Conservation (phyloP, 2,888 invertebrate genomes). For the Sericinus montela region DNA sequence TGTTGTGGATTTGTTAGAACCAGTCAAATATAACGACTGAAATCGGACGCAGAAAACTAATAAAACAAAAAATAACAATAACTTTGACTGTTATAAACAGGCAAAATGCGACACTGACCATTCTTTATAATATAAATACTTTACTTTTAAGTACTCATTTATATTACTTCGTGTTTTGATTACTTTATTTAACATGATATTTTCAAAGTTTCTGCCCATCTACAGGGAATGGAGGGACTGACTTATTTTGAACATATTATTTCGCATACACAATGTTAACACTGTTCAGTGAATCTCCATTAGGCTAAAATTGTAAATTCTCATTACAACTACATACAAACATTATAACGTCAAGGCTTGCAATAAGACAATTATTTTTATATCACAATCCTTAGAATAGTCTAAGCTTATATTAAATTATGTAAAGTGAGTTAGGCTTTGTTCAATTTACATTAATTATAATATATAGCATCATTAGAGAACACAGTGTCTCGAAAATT, state of each 20-base stretch:
- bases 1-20: too few relatives aligned
- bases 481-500: not conserved
- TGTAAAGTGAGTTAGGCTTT: slow-evolving; percentile 15
- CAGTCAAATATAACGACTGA: too few relatives aligned
- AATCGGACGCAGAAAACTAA: too few relatives aligned
- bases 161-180: too few relatives aligned
- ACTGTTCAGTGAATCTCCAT: not conserved
- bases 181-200: too few relatives aligned
- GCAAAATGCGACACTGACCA: too few relatives aligned
- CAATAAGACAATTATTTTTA: slow-evolving; percentile 54
- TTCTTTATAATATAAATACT: too few relatives aligned
- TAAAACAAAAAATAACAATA: too few relatives aligned
- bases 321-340: slow-evolving; percentile 14
- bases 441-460: not conserved
- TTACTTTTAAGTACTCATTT: too few relatives aligned
- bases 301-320: slow-evolving; percentile 14
- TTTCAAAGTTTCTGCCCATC: too few relatives aligned
- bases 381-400: slow-evolving; percentile 60
- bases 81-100: too few relatives aligned
- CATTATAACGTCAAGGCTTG: slow-evolving; percentile 31
- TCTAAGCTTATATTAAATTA: slow-evolving; percentile 17
- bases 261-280: slow-evolving; percentile 7
- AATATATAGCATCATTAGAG: not conserved
- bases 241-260: not conserved
- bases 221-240: too few relatives aligned